A percentile compares a stretch with the other conserved stretches of the same genome.
These are phyloP conservation scores for Cerastis rubricosa DNA, from an alignment of 2,888 invertebrate species.

Conservation along the genomic window DNA sequence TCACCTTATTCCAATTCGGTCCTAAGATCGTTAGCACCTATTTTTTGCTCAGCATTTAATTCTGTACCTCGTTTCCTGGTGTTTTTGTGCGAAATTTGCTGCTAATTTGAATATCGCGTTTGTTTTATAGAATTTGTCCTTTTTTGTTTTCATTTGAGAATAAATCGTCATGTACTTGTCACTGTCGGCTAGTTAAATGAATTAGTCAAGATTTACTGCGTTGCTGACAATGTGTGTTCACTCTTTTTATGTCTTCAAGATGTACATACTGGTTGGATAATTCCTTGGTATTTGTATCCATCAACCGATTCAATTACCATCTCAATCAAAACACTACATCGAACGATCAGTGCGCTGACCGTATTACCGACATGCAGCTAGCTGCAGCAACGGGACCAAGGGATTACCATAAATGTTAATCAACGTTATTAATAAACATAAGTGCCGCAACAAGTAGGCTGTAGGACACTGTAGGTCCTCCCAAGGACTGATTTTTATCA, in stretches of 20 bases:
- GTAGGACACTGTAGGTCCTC: constrained; percentile 21
- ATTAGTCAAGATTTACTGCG: not conserved
- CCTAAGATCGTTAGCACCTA: constrained; percentile 42
- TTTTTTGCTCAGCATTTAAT: constrained; percentile 41
- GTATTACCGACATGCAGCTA: constrained; percentile 21
- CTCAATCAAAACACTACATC: constrained; percentile 23
- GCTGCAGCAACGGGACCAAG: constrained; percentile 30
- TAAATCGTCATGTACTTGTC: not conserved
- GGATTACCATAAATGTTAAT: constrained; percentile 56
- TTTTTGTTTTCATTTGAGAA: constrained; percentile 17
- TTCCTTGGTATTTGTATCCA: not conserved
- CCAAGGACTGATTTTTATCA: constrained; percentile 48
- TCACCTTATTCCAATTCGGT: constrained; percentile 37
- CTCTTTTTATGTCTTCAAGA: not conserved
- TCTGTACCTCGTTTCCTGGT: constrained; percentile 43
- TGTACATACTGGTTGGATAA: not conserved
- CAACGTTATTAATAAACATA: constrained; percentile 54
- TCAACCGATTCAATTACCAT: not conserved
- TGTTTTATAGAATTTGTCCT: constrained; percentile 16
- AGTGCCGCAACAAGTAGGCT: constrained; percentile 32
- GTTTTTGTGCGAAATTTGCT: constrained; percentile 20
- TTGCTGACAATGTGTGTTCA: not conserved
- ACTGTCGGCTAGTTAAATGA: not conserved
- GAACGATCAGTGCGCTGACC: constrained; percentile 39
- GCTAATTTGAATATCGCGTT: constrained; percentile 24